Evolutionary conservation across 2,113 vertebrate genomes (phyloP).

Genomic region (Prinia subflava): DNA sequence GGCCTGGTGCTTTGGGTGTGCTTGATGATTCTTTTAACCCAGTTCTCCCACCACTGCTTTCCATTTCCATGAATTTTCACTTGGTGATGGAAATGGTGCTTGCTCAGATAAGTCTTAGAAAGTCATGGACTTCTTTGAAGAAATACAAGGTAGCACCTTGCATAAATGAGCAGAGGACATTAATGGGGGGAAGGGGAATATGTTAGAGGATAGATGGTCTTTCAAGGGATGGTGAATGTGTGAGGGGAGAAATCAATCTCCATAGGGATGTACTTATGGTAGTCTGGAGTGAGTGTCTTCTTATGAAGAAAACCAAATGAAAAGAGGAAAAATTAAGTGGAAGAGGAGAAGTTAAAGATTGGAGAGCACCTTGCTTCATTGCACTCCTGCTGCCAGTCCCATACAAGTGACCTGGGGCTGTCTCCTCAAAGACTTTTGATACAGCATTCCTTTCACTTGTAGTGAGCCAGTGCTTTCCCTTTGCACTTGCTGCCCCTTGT

Average conservation of each 20-base stretch:
- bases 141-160: neutral
- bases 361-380: neutral
- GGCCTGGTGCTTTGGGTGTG: neutral
- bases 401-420: neutral
- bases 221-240: neutral
- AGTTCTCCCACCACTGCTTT: neutral
- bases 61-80: neutral
- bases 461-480: neutral
- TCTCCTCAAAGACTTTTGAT: neutral
- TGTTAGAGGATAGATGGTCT: neutral
- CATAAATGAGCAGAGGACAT: neutral
- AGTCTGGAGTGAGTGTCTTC: neutral
- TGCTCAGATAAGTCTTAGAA: neutral
- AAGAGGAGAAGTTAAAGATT: neutral
- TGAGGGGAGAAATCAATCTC: neutral
- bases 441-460: neutral
- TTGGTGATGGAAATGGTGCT: neutral
- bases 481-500: neutral
- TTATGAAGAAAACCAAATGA: neutral
- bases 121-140: neutral
- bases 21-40: neutral
- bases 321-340: neutral
- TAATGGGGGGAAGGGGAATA: neutral
- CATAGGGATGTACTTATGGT: neutral
- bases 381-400: neutral